These are phyloP conservation scores for Eurystomus gularis DNA, from an alignment of 2,113 vertebrate species.

Conservation along the genomic window DNA sequence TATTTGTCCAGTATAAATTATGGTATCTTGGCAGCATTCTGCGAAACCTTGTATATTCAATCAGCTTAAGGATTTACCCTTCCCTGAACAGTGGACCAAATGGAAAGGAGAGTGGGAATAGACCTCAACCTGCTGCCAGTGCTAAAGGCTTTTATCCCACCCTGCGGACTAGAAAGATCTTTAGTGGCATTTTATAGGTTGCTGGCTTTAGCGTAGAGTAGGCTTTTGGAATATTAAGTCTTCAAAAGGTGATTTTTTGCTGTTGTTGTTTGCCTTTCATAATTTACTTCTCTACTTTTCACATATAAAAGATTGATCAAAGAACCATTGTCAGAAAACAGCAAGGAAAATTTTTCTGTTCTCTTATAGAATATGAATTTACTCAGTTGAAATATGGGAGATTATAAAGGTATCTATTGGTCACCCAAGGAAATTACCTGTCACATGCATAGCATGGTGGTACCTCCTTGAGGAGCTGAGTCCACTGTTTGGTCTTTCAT, in stretches of 20 bases:
- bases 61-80: not conserved
- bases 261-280: not conserved
- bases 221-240: not conserved
- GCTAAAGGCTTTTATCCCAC: not conserved
- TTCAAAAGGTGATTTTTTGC: not conserved
- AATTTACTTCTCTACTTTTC: not conserved
- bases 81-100: not conserved
- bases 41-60: not conserved
- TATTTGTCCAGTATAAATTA: not conserved
- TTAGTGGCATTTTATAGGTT: not conserved
- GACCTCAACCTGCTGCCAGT: not conserved
- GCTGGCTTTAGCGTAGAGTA: not conserved
- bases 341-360: not conserved
- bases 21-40: not conserved
- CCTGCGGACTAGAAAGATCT: not conserved
- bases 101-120: not conserved
- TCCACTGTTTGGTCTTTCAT: not conserved
- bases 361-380: not conserved
- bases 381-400: not conserved
- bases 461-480: not conserved
- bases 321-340: not conserved
- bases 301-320: not conserved
- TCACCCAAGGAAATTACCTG: not conserved
- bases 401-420: not conserved
- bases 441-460: accelerated